Evolutionary conservation across 2,113 vertebrate genomes (phyloP), one percentile per base, ranked within the genome.

Genomic region (Sialia sialis): DNA sequence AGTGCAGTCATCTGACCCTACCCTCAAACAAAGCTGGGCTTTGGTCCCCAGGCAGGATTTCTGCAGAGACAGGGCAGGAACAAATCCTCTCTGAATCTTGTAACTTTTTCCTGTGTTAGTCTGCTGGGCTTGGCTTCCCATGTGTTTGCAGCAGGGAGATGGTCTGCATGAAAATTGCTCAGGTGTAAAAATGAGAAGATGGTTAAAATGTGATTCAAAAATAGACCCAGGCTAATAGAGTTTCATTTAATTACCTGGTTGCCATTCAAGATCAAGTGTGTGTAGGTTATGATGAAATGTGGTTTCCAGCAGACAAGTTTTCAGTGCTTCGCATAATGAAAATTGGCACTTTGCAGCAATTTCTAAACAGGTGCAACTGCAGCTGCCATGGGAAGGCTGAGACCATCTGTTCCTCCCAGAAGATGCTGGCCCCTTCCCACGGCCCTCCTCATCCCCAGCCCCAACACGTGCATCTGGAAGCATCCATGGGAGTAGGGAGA

Each of bases 301-400:
- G 62, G 21, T 95, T 95, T 75, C 77, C 62, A 76, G 76, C 34
- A 68, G 77, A 69, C 54, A 55, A 84, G 70, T 43, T 46, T 72
- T 73, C 84, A 54, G 77, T 9, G 49, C 80, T 84, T 87, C 1
- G 0, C 11, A 1, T 95, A 73, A 91, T 75, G 81, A 93, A 92
- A 95, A 87, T 64, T 79, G 87, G 77, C 91, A 89, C 66, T 94
- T 82, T 48, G 66, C 81, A 82, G 70, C 58, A 60, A 87, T 87
- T 91, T 91, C 69, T 75, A 49, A 89, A n/a, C 81, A 93, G 87
- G 62, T 7, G 1, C 23, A 49, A 38, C 62, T 18, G 54, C 93
- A 95, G 84, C 91, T 94, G 91, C 81, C 1, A 2, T 34, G 62
- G 70, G 38, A 82, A 83, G 93, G 62, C 88, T 80, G 78, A 79